Percentiles rank a stretch among this genome's conserved stretches.
Evolutionary conservation across 2,888 invertebrate species (phyloP).

Genomic region (Scelioninae gen. 2): DNA sequence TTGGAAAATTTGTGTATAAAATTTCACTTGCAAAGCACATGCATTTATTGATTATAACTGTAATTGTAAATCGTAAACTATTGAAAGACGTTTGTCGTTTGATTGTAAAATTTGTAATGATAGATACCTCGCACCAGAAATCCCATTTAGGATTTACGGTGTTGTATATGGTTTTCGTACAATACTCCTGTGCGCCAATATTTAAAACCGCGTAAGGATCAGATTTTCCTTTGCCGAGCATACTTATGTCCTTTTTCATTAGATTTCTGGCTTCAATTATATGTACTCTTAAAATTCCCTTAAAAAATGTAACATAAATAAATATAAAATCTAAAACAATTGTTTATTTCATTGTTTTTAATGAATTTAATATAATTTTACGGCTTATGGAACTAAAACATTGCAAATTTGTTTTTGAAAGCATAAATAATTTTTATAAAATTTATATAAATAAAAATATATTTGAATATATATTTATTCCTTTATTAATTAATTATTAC

Average conservation of each 20-base stretch:
- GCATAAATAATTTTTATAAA: too few relatives aligned
- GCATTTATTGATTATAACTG: constrained; percentile 57
- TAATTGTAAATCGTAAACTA: constrained; percentile 33
- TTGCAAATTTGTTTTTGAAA: too few relatives aligned
- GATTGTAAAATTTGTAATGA: not conserved
- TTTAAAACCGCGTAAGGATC: constrained; percentile 96
- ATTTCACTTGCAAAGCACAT: constrained; percentile 59
- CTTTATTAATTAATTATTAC: too few relatives aligned
- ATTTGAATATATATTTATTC: too few relatives aligned
- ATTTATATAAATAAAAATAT: too few relatives aligned
- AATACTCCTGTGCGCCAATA: constrained; percentile 95
- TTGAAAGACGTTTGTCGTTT: constrained; percentile 1
- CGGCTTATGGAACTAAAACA: too few relatives aligned
- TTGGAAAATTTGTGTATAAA: constrained; percentile 26
- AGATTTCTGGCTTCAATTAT: constrained; percentile 96
- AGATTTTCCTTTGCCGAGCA: constrained; percentile 96
- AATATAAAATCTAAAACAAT: too few relatives aligned
- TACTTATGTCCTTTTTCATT: constrained; percentile 95
- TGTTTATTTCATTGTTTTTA: too few relatives aligned
- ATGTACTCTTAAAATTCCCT: constrained; percentile 96
- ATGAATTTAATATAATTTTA: too few relatives aligned
- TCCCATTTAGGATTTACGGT: constrained; percentile 96
- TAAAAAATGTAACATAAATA: constrained; percentile 57
- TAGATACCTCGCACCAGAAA: constrained; percentile 95
- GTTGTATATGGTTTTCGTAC: constrained; percentile 95